Percentiles rank a stretch among this genome's conserved stretches.
phyloP scores from a whole-genome alignment of 2,797 vertebrate species.

The Prionace glauca region DNA sequence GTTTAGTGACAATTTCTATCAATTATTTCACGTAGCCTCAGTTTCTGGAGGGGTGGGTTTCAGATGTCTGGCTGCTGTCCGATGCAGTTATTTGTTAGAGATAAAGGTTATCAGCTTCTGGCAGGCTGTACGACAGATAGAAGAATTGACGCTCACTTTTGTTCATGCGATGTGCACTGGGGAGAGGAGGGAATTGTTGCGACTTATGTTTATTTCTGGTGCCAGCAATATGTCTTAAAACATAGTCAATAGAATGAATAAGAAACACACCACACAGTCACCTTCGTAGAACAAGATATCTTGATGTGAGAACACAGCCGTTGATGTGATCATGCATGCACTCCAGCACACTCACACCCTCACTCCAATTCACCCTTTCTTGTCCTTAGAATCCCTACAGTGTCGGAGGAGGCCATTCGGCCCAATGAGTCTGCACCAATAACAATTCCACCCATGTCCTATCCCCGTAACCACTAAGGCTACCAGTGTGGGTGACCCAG shows the following conservation, averaged over 20 bases:
- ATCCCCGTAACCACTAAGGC: too few relatives aligned
- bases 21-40: neutral
- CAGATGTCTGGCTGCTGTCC: neutral
- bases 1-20: neutral
- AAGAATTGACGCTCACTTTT: neutral
- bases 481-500: too few relatives aligned
- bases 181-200: neutral
- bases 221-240: neutral
- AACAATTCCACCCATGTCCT: too few relatives aligned
- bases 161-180: neutral
- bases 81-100: neutral
- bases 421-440: too few relatives aligned
- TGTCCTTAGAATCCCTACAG: too few relatives aligned
- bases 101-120: neutral
- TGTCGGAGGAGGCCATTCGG: too few relatives aligned
- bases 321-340: neutral
- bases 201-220: neutral
- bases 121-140: neutral
- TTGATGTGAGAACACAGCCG: neutral
- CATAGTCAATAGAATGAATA: neutral
- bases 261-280: neutral
- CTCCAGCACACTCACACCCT: neutral
- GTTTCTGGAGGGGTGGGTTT: neutral
- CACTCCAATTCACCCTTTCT: neutral
- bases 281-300: neutral